These are phyloP conservation scores for Nebria ingens DNA, from an alignment of 1,140 invertebrate genomes.

Conservation along the genomic window DNA sequence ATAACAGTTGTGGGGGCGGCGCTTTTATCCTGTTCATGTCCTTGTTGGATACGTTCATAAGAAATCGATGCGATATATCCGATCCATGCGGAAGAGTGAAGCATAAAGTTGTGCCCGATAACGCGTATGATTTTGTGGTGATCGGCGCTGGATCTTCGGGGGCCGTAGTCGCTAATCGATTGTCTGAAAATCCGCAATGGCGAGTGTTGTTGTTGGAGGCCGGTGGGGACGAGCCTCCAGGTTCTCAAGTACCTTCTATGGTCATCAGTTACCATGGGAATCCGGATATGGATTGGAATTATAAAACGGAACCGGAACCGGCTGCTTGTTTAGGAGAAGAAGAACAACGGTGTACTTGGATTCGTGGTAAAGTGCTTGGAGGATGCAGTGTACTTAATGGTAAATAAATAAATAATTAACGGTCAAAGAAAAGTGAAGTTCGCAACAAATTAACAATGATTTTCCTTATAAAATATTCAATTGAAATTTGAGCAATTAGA, in stretches of 20 bases:
- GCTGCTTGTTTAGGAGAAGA: slow-evolving; percentile 41
- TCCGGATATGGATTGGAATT: slow-evolving; percentile 52
- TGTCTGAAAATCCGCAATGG: slow-evolving; percentile 28
- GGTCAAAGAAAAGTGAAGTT: too few relatives aligned
- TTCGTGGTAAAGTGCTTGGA: slow-evolving; percentile 47
- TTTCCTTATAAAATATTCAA: too few relatives aligned
- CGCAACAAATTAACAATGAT: too few relatives aligned
- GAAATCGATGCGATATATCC: slow-evolving; percentile 37
- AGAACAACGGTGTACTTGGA: slow-evolving; percentile 40
- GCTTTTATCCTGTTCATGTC: slow-evolving; percentile 45
- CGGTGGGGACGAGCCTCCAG: slow-evolving; percentile 45
- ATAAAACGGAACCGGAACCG: slow-evolving; percentile 49
- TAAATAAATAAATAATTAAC: too few relatives aligned
- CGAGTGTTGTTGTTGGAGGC: slow-evolving; percentile 52
- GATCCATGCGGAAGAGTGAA: slow-evolving; percentile 38
- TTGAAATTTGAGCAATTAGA: background rate
- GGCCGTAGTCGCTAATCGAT: slow-evolving; percentile 40
- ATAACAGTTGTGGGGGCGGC: slow-evolving; percentile 38
- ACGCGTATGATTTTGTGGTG: slow-evolving; percentile 46
- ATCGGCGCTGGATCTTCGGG: slow-evolving; percentile 49
- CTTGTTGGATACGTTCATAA: slow-evolving; percentile 41
- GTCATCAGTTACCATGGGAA: slow-evolving; percentile 42
- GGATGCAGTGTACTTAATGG: slow-evolving; percentile 55
- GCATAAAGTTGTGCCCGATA: slow-evolving; percentile 30
- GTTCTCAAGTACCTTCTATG: slow-evolving; percentile 43